A percentile compares a stretch with the other conserved stretches of the same genome.
phyloP scores from a whole-genome alignment of 2,888 invertebrate genomes.

The Drosophila mimica region DNA sequence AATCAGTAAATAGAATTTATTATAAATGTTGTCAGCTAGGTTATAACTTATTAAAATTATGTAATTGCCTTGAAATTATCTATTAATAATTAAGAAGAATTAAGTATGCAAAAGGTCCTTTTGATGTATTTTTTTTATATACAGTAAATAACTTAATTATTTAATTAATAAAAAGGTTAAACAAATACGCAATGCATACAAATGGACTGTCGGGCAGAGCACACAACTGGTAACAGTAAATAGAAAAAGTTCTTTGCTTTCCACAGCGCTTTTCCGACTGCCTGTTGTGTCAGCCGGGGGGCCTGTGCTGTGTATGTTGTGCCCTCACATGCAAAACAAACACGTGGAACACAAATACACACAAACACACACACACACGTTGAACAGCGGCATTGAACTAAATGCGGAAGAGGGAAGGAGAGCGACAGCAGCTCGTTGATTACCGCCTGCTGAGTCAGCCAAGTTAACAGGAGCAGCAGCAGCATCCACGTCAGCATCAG shows the following conservation, averaged over 20 bases:
- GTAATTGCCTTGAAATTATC: no score
- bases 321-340: constrained; percentile 44
- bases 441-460: constrained; percentile 77
- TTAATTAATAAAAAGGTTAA: no score
- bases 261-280: not conserved
- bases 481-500: constrained; percentile 36
- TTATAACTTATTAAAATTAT: not conserved
- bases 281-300: constrained; percentile 27
- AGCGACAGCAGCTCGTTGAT: constrained; percentile 54
- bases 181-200: not conserved
- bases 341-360: not conserved
- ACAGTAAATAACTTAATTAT: not conserved
- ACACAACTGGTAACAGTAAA: not conserved
- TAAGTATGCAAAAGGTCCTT: no score
- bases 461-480: constrained; percentile 45
- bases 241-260: constrained; percentile 11
- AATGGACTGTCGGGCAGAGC: not conserved
- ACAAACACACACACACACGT: constrained; percentile 14
- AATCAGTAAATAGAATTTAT: no score
- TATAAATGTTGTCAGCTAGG: not conserved
- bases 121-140: no score
- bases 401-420: constrained; percentile 5
- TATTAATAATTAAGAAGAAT: no score
- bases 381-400: constrained; percentile 54
- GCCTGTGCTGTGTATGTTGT: constrained; percentile 11